A percentile compares a stretch with the other conserved stretches of the same genome.
Evolutionary conservation across 2,888 invertebrate genomes (phyloP).

Genomic region (Lasioglossum morio): DNA sequence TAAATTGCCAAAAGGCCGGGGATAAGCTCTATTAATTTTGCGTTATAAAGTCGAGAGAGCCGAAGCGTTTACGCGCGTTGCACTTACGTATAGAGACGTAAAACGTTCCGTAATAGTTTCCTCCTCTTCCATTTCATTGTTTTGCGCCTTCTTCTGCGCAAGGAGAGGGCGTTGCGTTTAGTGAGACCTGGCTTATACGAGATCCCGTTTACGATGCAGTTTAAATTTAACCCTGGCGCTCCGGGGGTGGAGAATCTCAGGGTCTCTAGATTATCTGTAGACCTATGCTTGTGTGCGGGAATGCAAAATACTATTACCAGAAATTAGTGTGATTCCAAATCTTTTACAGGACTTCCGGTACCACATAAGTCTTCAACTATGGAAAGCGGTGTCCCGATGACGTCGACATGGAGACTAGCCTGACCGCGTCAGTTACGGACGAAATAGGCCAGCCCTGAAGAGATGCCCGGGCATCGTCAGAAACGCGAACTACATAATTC

Average conservation of each 20-base stretch:
- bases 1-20: constrained; percentile 81
- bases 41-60: constrained; percentile 80
- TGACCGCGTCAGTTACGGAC: too few relatives aligned
- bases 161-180: constrained; percentile 63
- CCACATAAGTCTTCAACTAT: too few relatives aligned
- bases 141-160: not conserved
- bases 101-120: constrained; percentile 28
- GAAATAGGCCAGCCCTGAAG: not conserved
- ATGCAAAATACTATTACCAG: not conserved
- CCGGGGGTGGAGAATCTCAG: not conserved
- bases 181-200: constrained; percentile 41
- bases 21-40: constrained; percentile 84
- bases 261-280: not conserved
- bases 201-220: constrained; percentile 47
- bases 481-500: not conserved
- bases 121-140: not conserved
- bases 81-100: constrained; percentile 64
- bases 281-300: not conserved
- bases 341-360: too few relatives aligned
- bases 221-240: constrained; percentile 49
- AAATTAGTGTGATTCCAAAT: not conserved
- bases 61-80: constrained; percentile 52
- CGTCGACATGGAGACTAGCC: too few relatives aligned
- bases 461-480: not conserved
- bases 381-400: too few relatives aligned